A percentile compares a stretch with the other conserved stretches of the same genome.
Evolutionary conservation across 2,113 vertebrate species (phyloP).

Genomic region (Condylura cristata): DNA sequence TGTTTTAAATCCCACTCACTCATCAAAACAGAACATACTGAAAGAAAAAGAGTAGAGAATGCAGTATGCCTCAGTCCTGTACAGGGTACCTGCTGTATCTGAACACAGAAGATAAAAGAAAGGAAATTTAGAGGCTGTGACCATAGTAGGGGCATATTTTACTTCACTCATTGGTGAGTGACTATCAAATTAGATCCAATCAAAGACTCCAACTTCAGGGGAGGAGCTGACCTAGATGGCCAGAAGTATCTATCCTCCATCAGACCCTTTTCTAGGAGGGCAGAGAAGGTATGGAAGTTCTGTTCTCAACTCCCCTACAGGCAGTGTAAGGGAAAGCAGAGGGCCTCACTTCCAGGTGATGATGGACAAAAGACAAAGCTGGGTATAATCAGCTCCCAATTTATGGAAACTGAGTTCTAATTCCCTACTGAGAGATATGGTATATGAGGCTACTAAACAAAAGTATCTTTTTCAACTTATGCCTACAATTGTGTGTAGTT

Average conservation of each 20-base stretch:
- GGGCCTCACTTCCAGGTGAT: not conserved
- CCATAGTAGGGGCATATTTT: not conserved
- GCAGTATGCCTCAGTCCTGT: not conserved
- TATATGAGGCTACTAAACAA: not conserved
- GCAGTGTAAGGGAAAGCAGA: not conserved
- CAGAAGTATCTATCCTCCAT: not conserved
- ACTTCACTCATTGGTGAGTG: not conserved
- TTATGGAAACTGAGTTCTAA: not conserved
- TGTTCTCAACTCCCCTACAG: not conserved
- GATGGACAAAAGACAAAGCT: not conserved
- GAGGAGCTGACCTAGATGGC: not conserved
- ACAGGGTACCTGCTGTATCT: not conserved
- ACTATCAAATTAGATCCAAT: not conserved
- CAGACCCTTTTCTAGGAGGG: not conserved
- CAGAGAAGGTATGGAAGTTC: not conserved
- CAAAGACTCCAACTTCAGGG: not conserved
- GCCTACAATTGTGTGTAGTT: not conserved
- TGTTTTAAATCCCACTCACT: not conserved
- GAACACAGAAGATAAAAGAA: not conserved
- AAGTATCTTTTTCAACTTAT: not conserved
- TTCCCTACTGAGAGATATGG: not conserved
- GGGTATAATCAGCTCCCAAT: not conserved
- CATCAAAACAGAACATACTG: not conserved
- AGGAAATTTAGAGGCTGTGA: not conserved
- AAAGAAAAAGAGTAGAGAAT: not conserved